Evolutionary conservation across 2,888 invertebrate species (phyloP).

Genomic region (Epinotia brunnichana): DNA sequence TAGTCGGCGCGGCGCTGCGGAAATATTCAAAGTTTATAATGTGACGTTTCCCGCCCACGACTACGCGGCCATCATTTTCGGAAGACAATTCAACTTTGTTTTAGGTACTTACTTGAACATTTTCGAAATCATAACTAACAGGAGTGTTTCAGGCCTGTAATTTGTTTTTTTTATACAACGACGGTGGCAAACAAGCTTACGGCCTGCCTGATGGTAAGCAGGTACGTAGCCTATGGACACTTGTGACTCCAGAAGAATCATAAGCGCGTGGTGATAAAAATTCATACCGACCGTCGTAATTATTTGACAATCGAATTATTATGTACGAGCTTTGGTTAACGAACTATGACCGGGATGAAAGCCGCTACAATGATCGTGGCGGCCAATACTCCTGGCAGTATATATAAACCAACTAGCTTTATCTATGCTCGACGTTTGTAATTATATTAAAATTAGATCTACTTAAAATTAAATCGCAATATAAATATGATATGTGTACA

Average conservation of each 20-base stretch:
- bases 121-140: constrained; percentile 40
- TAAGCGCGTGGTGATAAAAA: no score
- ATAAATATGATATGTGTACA: no score
- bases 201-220: no score
- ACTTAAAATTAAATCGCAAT: no score
- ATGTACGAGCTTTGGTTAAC: not conserved
- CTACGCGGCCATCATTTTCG: constrained; percentile 36
- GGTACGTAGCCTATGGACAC: no score
- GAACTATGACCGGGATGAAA: not conserved
- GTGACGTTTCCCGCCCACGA: constrained; percentile 45
- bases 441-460: no score
- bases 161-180: no score
- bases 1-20: constrained; percentile 25
- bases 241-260: no score
- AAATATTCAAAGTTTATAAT: constrained; percentile 45
- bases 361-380: not conserved
- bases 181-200: no score
- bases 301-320: not conserved
- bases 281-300: not conserved
- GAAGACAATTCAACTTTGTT: constrained; percentile 44
- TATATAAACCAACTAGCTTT: not conserved
- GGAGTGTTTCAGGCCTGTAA: not conserved
- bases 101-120: constrained; percentile 41
- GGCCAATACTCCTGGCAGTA: not conserved
- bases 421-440: no score